Base-by-base conservation (phyloP, 1,140 invertebrate genomes). In the Ooceraea biroi region DNA sequence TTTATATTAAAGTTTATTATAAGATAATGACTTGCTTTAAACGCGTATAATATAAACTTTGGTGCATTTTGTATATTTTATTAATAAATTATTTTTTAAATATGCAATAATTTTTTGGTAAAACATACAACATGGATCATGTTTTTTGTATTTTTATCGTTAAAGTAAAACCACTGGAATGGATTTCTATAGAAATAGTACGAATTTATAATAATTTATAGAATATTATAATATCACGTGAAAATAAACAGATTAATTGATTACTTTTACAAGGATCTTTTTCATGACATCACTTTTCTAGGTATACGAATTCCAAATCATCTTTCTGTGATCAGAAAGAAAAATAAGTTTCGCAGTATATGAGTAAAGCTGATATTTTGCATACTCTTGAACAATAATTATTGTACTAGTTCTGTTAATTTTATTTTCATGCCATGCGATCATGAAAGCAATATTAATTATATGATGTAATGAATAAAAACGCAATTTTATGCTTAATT, bases 261-360 rank as follows among this genome's bases (percentile, higher is more conserved):
- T 19, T n/a, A 71, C 36, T 55, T 44, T 36, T 14, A 25, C 22
- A 71, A 78, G 48, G 52, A 61, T 66, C 52, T 74, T 85, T 66
- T 61, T 36, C 19, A 48, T 83, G 68, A 83, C 12, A 30, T 85
- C 78, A 74, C 8, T 19, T 27, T 85, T 73, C 83, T 25, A 0
- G 3, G 46, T 66, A 83, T 12, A 22, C 4, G 12, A 58, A 44
- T 58, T 17, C 11, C 27, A 25, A 12, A 72, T 73, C 27, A 60
- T 63, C n/a, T 5, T 71, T 69, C 41, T 36, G 17, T 30, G 30
- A 41, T 22, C 30, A 8, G 19, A 14, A 30, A 14, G 19, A 2
- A 52, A 66, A 36, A 66, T 14, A 44, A 27, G 11, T n/a, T 69
- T 61, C 0, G 11, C 55, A 12, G 5, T n/a, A 65, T 30, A 22